phyloP scores from a whole-genome alignment of 2,797 vertebrate species.

The Muscicapa striata region DNA sequence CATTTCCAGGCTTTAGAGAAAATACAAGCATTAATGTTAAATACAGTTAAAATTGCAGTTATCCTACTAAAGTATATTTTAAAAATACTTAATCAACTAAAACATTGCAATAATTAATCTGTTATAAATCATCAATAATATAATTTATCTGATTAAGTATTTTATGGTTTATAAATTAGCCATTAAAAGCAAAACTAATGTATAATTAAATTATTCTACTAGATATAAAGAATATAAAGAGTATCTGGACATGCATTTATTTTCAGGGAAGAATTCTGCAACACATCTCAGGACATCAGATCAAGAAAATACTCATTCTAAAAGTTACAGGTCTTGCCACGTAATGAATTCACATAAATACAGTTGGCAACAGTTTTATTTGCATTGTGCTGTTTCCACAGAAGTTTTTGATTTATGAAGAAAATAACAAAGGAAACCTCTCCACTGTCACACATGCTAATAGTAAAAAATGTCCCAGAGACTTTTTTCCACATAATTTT shows the following conservation, averaged over 20 bases:
- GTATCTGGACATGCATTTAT: not conserved
- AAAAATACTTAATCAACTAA: not conserved
- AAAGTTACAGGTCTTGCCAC: not conserved
- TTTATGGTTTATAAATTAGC: not conserved
- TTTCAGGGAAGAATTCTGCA: not conserved
- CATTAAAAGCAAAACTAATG: not conserved
- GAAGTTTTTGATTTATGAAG: not conserved
- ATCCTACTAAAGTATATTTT: not conserved
- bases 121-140: not conserved
- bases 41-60: not conserved
- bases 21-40: not conserved
- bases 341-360: not conserved
- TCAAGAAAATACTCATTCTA: not conserved
- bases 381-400: not conserved
- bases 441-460: constrained; percentile 14
- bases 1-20: not conserved
- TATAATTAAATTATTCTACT: not conserved
- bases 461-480: constrained; percentile 48
- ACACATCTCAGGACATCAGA: not conserved
- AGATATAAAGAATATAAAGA: not conserved
- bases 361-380: not conserved
- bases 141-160: not conserved
- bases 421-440: not conserved
- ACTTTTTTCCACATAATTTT: constrained; percentile 1
- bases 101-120: not conserved